Evolutionary conservation across 2,888 invertebrate genomes (phyloP), one percentile per base, ranked within the genome.

Genomic region (Diarsia dahlii): DNA sequence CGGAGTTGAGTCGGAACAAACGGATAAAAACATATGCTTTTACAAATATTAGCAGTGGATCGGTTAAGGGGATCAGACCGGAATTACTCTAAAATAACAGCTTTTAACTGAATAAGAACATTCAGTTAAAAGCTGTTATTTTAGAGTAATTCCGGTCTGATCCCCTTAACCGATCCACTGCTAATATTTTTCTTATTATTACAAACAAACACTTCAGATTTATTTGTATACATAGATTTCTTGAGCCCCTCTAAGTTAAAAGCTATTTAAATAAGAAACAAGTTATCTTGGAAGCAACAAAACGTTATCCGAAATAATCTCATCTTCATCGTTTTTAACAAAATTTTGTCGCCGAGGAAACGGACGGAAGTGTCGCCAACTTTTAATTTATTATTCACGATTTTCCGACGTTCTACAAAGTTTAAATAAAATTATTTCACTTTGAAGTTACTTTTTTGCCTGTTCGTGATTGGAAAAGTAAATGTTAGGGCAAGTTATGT

Each of bases 301-400:
- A 82, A 72, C 72, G 56, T 82, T 82, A 76, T 85, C 80, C n/a
- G 12, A 48, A 69, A 80, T 76, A 82, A 85, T 85, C 67, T 79
- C 54, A 69, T 79, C 23, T 71, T 73, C 60, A 34, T 60, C 60
- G 48, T 85, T 71, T 81, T 74, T 73, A 79, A 79, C 82, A 81
- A 65, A 58, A 82, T 78, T 75, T 64, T 23, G 60, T 60, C 52
- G 64, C 20, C 52, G 54, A 80, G 71, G 62, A 69, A 71, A 76
- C 76, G 68, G 62, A 79, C 76, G 68, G 62, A 79, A 84, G 71
- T 76, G 70, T 71, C 79, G 63, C 67, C 63, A 74, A 78, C 60
- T 82, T 75, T 3, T 75, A 81, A 82, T 80, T 85, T 80, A 79
- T 80, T 82, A 79, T 82, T 82, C 76, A 28, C 45, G 23, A 76